Evolutionary conservation across 2,113 vertebrate species (phyloP).

Genomic region (Crotalus tigris): DNA sequence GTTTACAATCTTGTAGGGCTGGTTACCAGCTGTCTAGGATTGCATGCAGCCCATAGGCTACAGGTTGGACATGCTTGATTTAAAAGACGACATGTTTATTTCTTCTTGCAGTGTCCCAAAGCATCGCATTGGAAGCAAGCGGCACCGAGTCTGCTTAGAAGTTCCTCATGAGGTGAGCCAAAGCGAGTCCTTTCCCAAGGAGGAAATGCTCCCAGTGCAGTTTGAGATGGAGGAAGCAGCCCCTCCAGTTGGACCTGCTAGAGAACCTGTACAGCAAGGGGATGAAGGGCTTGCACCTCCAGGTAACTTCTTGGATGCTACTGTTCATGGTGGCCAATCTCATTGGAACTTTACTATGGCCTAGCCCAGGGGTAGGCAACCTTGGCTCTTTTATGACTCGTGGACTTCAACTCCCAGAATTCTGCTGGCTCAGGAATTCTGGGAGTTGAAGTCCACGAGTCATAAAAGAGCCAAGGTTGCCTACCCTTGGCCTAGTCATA

Average conservation of each 20-base stretch:
- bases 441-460: too few relatives aligned
- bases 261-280: conserved; percentile 58
- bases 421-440: too few relatives aligned
- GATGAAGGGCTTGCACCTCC: conserved; percentile 59
- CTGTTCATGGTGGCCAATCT: neutral
- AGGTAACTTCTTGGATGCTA: conserved; percentile 57
- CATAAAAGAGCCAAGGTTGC: too few relatives aligned
- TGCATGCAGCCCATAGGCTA: neutral
- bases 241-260: conserved; percentile 32
- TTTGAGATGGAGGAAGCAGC: conserved; percentile 55
- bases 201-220: conserved; percentile 69
- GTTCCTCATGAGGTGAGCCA: conserved; percentile 86
- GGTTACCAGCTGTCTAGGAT: neutral
- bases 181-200: conserved; percentile 78
- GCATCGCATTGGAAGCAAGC: conserved; percentile 94
- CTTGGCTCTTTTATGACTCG: too few relatives aligned
- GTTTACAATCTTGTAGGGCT: neutral
- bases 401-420: too few relatives aligned
- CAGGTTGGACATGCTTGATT: neutral
- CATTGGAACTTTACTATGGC: neutral
- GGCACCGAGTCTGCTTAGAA: conserved; percentile 92
- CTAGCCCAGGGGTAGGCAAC: neutral
- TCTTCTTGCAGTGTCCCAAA: conserved; percentile 71
- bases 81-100: conserved; percentile 11
- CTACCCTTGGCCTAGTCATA: neutral